Base-by-base conservation (phyloP, 2,888 invertebrate species). In the Spodoptera picta region DNA sequence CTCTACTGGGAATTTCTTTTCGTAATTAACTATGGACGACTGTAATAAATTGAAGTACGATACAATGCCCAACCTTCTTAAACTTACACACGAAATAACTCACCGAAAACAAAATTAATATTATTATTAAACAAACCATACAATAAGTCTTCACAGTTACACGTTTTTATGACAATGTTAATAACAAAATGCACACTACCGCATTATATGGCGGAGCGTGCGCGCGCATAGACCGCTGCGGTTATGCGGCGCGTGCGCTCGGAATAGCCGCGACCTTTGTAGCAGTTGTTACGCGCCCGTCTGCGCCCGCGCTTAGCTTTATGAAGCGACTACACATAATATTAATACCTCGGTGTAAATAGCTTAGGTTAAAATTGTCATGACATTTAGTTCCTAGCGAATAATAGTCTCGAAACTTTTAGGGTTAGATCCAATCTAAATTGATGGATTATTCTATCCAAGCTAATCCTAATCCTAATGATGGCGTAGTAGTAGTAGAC, bases 201-300 rank as follows among this genome's bases (percentile, higher is more conserved):
- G 71, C 67, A 70, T 55, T 41, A 57, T 45, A 23, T 14, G 24
- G 58, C 52, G 60, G 41, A 50, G 53, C 27, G 56, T 44, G 24
- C 24, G 51, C 43, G 62, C 74, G 9, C 11, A 58, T 59, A 47
- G 41, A 31, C 12, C 27, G 46, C 50, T 57, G 47, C 61, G 60
- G 47, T 49, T 52, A 9, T 52, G 49, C 63, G 64, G 36, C 36
- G 36, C 36, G 36, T 36, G 7, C 46, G 57, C 75, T 62, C 64
- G 75, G 79, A 75, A 75, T 75, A 75, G 75, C 69, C 65, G 58
- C 79, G 75, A 75, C 75, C 75, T 75, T 75, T 75, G 67, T 71
- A 71, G 63, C 79, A 67, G 60, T 71, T 62, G 71, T 74, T 58
- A 70, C 31, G n/a, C 57, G 36, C 57, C 62, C 71, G 71, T 57